A percentile compares a stretch with the other conserved stretches of the same genome.
These are phyloP conservation scores for Aricia artaxerxes DNA, from an alignment of 2,888 invertebrate genomes.

Conservation along the genomic window DNA sequence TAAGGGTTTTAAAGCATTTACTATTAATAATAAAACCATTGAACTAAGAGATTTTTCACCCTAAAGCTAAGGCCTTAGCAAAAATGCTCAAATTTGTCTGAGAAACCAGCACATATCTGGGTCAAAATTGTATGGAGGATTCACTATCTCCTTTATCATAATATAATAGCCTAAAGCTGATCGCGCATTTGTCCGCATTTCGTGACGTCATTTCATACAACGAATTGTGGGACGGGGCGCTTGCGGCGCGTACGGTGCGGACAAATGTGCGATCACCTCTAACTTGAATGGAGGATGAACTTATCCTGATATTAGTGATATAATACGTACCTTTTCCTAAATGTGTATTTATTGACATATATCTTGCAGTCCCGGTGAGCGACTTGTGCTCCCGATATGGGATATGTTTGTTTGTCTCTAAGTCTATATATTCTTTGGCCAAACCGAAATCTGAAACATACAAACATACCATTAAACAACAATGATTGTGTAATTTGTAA, in stretches of 20 bases:
- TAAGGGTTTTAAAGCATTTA: not conserved
- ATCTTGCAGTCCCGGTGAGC: constrained; percentile 99
- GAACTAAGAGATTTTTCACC: not conserved
- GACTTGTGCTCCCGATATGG: constrained; percentile 99
- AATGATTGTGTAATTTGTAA: no score
- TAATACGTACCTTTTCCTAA: constrained; percentile 91
- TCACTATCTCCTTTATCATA: constrained; percentile 29
- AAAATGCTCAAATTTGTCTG: not conserved
- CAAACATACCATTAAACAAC: not conserved
- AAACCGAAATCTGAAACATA: constrained; percentile 96
- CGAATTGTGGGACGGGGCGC: no score
- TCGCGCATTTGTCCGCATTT: no score
- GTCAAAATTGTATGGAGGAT: not conserved
- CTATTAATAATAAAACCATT: not conserved
- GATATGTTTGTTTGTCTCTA: constrained; percentile 99
- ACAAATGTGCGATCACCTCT: no score
- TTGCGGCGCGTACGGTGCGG: no score
- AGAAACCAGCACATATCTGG: not conserved
- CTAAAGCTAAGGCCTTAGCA: not conserved
- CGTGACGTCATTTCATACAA: no score
- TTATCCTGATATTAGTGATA: not conserved
- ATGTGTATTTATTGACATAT: constrained; percentile 99
- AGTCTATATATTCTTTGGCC: constrained; percentile 99
- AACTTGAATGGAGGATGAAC: not conserved
- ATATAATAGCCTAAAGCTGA: not conserved